Evolutionary conservation across 2,888 invertebrate species (phyloP), one percentile per base, ranked within the genome.

Genomic region (Sepioteuthis lessoniana): DNA sequence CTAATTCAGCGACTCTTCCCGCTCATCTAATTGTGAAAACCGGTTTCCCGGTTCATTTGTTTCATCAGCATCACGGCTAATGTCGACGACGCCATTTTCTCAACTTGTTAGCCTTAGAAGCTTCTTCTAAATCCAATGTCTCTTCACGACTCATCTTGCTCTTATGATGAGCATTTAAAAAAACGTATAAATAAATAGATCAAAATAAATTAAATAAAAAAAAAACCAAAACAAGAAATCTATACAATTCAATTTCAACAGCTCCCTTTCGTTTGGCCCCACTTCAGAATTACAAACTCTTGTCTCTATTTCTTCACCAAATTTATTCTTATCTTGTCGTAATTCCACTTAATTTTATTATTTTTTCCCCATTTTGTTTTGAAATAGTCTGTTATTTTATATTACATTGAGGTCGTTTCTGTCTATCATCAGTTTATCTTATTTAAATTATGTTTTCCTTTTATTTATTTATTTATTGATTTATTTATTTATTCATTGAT

Each of bases 271-370:
- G 76, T 76, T 76, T 76, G 31, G 31, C n/a, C 31, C 31, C n/a
- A 76, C 76, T 76, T 76, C 31, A 76, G n/a, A 76, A n/a, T 76
- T n/a, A 60, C 2, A 25, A 60, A 60, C 60, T n/a, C n/a, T 31
- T 76, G 10, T 76, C 8, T 31, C 31, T 76, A 10, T 76, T 31
- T 76, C 31, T n/a, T 8, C n/a, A 1, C n/a, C 76, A n/a, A 31
- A 76, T 76, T 76, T 76, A 76, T 76, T 76, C 76, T 76, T 76
- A 76, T 76, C 76, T n/a, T 76, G n/a, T 60, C 25, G 55, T n/a
- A 76, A 76, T n/a, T 31, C 10, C 76, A 13, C 1, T n/a, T 76
- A 76, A 76, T 76, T 76, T n/a, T 76, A 76, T 76, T 31, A 76
- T 1, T 3, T n/a, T 76, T 31, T 13, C n/a, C 7, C n/a, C n/a